These are phyloP conservation scores for Phasia obesa DNA, from an alignment of 2,888 invertebrate genomes.

Conservation along the genomic window DNA sequence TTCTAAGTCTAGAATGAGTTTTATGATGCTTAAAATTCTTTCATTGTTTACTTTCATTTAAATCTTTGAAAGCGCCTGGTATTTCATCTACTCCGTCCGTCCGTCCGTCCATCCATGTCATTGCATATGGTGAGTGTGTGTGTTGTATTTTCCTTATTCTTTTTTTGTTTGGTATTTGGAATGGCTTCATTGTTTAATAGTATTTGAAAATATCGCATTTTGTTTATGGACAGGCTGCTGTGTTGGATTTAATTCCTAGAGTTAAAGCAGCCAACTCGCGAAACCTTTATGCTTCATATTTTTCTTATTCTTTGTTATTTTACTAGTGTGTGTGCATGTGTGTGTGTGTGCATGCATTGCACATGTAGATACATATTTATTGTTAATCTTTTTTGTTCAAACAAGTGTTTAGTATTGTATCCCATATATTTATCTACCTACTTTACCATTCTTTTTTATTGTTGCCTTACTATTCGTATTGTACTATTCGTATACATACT, in stretches of 20 bases:
- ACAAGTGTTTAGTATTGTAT: slow-evolving; percentile 63
- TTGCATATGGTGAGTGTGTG: not conserved
- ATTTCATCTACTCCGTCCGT: slow-evolving; percentile 30
- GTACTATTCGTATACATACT: too few species aligned
- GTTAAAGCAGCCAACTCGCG: slow-evolving; percentile 33
- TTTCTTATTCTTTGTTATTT: slow-evolving; percentile 1
- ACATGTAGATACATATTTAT: not conserved
- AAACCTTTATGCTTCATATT: slow-evolving; percentile 34
- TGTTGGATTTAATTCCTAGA: slow-evolving; percentile 22
- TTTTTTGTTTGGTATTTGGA: slow-evolving; percentile 3
- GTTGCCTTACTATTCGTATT: slow-evolving; percentile 7
- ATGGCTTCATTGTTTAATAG: slow-evolving; percentile 38
- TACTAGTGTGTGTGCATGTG: not conserved
- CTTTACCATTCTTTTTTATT: slow-evolving; percentile 37
- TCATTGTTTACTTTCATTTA: slow-evolving; percentile 64
- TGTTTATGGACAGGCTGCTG: slow-evolving; percentile 5
- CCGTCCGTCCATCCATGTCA: slow-evolving; percentile 3
- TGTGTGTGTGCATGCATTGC: not conserved
- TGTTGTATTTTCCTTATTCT: too few species aligned
- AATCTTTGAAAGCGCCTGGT: slow-evolving; percentile 64
- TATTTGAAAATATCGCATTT: slow-evolving; percentile 39
- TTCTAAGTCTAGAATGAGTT: slow-evolving; percentile 69
- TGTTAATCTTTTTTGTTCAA: slow-evolving; percentile 18
- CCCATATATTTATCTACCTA: slow-evolving; percentile 55
- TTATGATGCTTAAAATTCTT: slow-evolving; percentile 59